Percentiles rank a stretch among this genome's conserved stretches.
Evolutionary conservation across 1,140 invertebrate species (phyloP).

Genomic region (Heterodera carotae): DNA sequence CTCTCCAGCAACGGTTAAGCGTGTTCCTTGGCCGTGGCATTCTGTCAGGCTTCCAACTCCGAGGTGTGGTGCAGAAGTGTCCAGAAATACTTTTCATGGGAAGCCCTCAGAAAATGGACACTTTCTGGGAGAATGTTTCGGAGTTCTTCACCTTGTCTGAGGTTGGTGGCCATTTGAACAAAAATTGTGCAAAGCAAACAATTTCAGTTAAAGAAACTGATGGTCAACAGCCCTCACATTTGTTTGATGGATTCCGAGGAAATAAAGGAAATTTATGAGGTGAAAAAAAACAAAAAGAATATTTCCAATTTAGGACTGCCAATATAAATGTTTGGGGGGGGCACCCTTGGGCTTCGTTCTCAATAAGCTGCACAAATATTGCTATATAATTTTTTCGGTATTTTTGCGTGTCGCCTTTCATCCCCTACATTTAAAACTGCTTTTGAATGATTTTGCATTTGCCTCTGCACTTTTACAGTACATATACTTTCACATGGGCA

Average conservation of each 20-base stretch:
- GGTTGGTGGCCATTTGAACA: background rate
- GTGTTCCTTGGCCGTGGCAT: slow-evolving; percentile 42
- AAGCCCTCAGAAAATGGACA: slow-evolving; percentile 39
- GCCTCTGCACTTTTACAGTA: too few species aligned
- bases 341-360: too few species aligned
- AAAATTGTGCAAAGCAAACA: background rate
- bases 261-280: slow-evolving; percentile 48
- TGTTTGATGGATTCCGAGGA: slow-evolving; percentile 49
- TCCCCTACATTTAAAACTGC: too few species aligned
- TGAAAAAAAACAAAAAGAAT: too few species aligned
- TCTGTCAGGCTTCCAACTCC: slow-evolving; percentile 26
- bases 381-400: too few species aligned
- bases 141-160: background rate
- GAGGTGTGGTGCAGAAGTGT: slow-evolving; percentile 43
- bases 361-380: too few species aligned
- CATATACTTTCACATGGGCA: slow-evolving; percentile 60
- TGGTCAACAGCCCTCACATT: slow-evolving; percentile 50
- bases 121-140: slow-evolving; percentile 11
- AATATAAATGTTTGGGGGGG: too few species aligned
- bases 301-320: too few species aligned
- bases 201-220: slow-evolving; percentile 25
- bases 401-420: too few species aligned
- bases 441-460: background rate
- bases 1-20: slow-evolving; percentile 25
- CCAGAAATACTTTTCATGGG: slow-evolving; percentile 50